Percentiles rank a stretch among this genome's conserved stretches.
Conservation (phyloP, 2,888 invertebrate species). For the Phyllotreta striolata region DNA sequence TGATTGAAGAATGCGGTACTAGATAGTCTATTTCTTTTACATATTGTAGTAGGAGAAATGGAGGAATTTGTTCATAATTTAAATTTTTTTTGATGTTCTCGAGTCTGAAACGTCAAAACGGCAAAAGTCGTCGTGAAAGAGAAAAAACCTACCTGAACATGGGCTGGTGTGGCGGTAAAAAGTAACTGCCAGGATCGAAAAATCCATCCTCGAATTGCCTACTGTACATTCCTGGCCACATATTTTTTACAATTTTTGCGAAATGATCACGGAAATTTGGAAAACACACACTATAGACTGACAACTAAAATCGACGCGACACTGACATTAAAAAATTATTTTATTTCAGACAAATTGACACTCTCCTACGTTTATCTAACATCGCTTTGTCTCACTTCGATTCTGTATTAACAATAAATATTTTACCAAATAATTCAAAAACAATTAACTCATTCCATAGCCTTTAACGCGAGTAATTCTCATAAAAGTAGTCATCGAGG, state of each 20-base stretch:
- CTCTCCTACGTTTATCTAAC: too few species aligned
- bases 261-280: conserved; percentile 42
- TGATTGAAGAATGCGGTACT: too few species aligned
- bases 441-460: too few species aligned
- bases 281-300: conserved; percentile 39
- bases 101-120: too few species aligned
- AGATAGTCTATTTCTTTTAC: too few species aligned
- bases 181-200: conserved; percentile 37
- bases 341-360: conserved; percentile 36
- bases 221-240: conserved; percentile 44
- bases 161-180: conserved; percentile 32
- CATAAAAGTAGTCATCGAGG: background rate
- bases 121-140: background rate
- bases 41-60: too few species aligned
- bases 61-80: too few species aligned
- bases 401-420: too few species aligned
- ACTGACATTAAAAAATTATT: conserved; percentile 43
- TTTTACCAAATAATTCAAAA: background rate
- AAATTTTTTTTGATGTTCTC: too few species aligned
- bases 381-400: too few species aligned
- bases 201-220: conserved; percentile 38
- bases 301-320: conserved; percentile 39
- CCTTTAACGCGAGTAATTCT: background rate
- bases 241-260: conserved; percentile 34
- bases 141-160: conserved; percentile 37